phyloP scores from a whole-genome alignment of 2,888 invertebrate genomes.

The Stenchaetothrips biformis region DNA sequence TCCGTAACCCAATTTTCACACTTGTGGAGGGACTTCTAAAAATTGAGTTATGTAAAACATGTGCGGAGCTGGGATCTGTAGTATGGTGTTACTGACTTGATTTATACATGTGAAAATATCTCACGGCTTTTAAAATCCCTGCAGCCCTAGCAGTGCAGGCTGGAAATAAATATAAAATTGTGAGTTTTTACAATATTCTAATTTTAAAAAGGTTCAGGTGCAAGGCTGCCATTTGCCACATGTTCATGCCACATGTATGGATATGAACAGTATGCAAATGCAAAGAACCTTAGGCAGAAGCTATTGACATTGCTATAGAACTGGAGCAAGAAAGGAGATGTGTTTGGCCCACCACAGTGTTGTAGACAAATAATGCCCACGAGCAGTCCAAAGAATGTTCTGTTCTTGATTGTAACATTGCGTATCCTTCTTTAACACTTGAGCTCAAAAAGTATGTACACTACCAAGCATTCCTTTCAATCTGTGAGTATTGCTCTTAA shows the following conservation, averaged over 20 bases:
- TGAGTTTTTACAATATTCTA: not conserved
- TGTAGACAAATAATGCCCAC: not conserved
- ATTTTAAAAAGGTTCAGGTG: not conserved
- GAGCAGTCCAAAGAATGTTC: not conserved
- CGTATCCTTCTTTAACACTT: not conserved
- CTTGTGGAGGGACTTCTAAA: not conserved
- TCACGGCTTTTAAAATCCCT: not conserved
- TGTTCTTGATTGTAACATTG: not conserved
- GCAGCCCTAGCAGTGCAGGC: not conserved
- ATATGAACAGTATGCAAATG: not conserved
- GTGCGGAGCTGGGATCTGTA: constrained; percentile 2
- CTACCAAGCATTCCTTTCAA: constrained; percentile 13
- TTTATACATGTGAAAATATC: not conserved
- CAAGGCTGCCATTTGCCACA: not conserved
- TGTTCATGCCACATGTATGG: not conserved
- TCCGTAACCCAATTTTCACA: not conserved
- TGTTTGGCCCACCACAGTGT: not conserved
- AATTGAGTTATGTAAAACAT: not conserved
- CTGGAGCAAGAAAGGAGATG: not conserved
- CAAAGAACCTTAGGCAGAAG: not conserved
- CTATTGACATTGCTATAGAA: not conserved
- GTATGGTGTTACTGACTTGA: not conserved
- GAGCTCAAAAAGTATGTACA: not conserved
- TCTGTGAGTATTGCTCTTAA: constrained; percentile 32
- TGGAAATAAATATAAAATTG: not conserved